phyloP scores from a whole-genome alignment of 2,888 invertebrate genomes.

The Trichopoda pennipes region DNA sequence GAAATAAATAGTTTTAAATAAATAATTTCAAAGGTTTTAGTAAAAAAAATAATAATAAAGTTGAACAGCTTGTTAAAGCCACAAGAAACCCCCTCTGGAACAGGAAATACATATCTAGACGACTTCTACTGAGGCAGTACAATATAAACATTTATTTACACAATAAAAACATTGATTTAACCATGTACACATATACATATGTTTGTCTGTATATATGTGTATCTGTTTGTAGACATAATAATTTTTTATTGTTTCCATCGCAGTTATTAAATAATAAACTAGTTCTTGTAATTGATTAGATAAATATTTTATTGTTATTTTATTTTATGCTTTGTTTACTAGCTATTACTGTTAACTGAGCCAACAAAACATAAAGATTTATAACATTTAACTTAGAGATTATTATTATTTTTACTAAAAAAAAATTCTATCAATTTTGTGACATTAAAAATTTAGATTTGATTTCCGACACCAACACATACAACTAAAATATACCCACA shows the following conservation, averaged over 20 bases:
- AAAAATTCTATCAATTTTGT: slow-evolving; percentile 4
- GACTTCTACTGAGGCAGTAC: too few relatives aligned
- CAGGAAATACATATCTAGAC: too few relatives aligned
- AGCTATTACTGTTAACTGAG: not conserved
- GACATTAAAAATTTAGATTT: not conserved
- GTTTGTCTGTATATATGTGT: not conserved
- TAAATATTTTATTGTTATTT: slow-evolving; percentile 38
- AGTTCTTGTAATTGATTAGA: slow-evolving; percentile 35
- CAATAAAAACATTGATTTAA: too few relatives aligned
- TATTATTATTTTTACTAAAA: not conserved
- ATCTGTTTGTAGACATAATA: not conserved
- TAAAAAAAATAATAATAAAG: too few relatives aligned
- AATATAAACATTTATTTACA: too few relatives aligned
- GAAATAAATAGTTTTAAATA: too few relatives aligned
- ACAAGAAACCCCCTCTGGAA: too few relatives aligned
- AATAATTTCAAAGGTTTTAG: too few relatives aligned
- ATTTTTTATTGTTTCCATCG: slow-evolving; percentile 11
- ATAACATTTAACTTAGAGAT: not conserved
- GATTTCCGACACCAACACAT: slow-evolving; percentile 5
- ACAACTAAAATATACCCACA: not conserved
- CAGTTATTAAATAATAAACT: not conserved
- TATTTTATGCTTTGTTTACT: not conserved
- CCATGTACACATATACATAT: too few relatives aligned
- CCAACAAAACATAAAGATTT: slow-evolving; percentile 9
- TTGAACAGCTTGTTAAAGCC: too few relatives aligned